These are phyloP conservation scores for Hirundichthys speculiger DNA, from an alignment of 2,113 vertebrate genomes.

Conservation along the genomic window DNA sequence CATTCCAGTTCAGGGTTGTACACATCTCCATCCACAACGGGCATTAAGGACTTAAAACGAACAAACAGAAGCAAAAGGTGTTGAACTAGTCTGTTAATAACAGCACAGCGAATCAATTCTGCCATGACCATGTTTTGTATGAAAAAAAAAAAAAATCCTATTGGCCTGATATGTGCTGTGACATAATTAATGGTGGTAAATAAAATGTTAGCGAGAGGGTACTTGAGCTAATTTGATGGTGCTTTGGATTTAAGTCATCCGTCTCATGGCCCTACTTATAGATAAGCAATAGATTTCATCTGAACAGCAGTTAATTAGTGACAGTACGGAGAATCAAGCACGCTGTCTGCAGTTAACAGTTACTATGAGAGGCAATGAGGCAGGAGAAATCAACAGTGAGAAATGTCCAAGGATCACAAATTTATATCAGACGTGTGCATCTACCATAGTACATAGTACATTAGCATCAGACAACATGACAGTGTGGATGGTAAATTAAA, in stretches of 20 bases:
- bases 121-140: too few species aligned
- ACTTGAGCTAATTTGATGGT: background rate
- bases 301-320: background rate
- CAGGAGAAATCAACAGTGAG: slow-evolving; percentile 17
- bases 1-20: too few species aligned
- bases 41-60: too few species aligned
- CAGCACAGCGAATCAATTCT: too few species aligned
- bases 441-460: slow-evolving; percentile 4
- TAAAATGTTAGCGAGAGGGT: background rate
- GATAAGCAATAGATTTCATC: background rate
- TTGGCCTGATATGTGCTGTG: background rate
- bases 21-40: too few species aligned
- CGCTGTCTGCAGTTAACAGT: background rate
- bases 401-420: background rate
- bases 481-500: background rate
- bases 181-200: background rate
- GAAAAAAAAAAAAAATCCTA: too few species aligned
- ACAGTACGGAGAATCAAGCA: background rate
- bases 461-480: slow-evolving; percentile 8
- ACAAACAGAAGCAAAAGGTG: too few species aligned
- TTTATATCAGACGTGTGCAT: slow-evolving; percentile 4
- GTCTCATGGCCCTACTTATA: background rate
- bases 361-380: background rate
- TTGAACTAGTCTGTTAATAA: too few species aligned
- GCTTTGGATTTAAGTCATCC: background rate